Evolutionary conservation across 2,888 invertebrate genomes (phyloP), one percentile per base, ranked within the genome.

Genomic region (Elmis aenea): DNA sequence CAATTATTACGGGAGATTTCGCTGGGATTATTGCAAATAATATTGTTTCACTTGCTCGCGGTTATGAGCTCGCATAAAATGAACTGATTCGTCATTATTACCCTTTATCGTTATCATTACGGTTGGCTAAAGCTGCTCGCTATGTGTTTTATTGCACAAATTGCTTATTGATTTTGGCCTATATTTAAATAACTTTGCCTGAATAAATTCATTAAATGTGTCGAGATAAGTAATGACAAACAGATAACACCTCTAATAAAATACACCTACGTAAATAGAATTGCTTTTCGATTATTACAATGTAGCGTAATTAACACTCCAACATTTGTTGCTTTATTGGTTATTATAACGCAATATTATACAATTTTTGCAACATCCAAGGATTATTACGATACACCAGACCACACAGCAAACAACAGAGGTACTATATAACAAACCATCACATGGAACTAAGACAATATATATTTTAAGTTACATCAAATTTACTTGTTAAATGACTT

Each of bases 1-100:
- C 61, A 63, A 63, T 63, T 62, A 61, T 55, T 56, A 57, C 36
- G 41, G 26, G 34, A 40, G 41, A 45, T 47, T 45, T 50, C 42
- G 42, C 28, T 16, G 50, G 52, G 53, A 56, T 57, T 56, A 55
- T 46, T 46, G 46, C 26, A 44, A 50, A 45, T 51, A 51, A 55
- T 53, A 54, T 52, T 55, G 52, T 55, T 57, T 52, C 18, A 26
- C 30, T 18, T 40, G 34, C 23, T 13, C 13, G 37, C 42, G 50
- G 50, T 47, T 54, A 52, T 55, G 57, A 51, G 48, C 46, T 25
- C 45, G 55, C 53, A 54, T 54, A 53, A 50, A 50, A 55, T 55
- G 51, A 53, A 51, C 52, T 45, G 49, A 53, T 55, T 57, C 48
- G 33, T 42, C 42, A 33, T 42, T 42, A 39, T 36, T 34, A 35